Base-by-base conservation (phyloP, 2,797 vertebrate genomes). In the Sebastes vulpes region DNA sequence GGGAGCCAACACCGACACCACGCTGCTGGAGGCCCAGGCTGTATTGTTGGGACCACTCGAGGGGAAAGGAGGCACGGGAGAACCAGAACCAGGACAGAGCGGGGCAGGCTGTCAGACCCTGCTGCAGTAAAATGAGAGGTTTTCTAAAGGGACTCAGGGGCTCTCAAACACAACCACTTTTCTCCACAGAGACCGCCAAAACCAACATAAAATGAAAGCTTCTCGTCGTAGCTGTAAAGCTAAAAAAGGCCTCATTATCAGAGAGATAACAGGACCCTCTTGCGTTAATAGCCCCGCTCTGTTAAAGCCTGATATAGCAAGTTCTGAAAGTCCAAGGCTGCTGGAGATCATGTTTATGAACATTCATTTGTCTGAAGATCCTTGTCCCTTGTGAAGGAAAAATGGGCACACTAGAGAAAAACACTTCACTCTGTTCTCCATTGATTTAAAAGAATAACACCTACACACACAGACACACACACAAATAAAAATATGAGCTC, bases 371-470 rank as follows among this genome's bases (percentile, higher is more conserved):
- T 86, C 50, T 52, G 8, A 53, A 46, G 72, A 50, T 20, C 25
- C 0, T 63, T 58, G 35, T 56, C 28, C 38, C 9, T 26, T 20
- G 32, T 31, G 64, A 68, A 46, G 23, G 8, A 60, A 57, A 70
- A 57, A 46, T 8, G 6, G 25, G 26, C 9, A 25, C 29, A 61
- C 20, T 12, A 32, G 63, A 31, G 26, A 66, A 38, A 59, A 31
- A n/a, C 32, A 42, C 9, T 3, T 61, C 10, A 54, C 28, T 53
- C 9, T 67, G 21, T 68, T 66, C 29, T 25, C 42, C 74, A 85
- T 48, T 86, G 52, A 86, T 42, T 61, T 29, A 86, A 46, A 65
- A 76, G 81, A 70, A 66, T 26, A 69, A 75, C 11, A 58, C 53
- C 3, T 4, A 46, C 28, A 63, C n/a, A 76, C 21, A 76, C 28